A percentile compares a stretch with the other conserved stretches of the same genome.
phyloP scores from a whole-genome alignment of 2,888 invertebrate species.

The Zootermopsis nevadensis region DNA sequence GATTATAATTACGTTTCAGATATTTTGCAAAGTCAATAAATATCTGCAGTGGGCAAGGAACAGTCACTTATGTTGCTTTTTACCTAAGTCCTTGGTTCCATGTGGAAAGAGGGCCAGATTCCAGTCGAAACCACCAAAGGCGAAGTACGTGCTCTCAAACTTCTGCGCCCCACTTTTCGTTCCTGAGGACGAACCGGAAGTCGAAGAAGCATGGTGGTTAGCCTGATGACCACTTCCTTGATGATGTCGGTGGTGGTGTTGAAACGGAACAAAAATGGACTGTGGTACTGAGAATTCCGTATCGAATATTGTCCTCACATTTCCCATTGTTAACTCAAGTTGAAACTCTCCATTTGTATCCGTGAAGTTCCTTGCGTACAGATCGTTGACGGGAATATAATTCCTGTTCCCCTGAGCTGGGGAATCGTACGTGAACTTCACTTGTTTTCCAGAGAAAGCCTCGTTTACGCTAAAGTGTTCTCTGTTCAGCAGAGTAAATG shows the following conservation, averaged over 20 bases:
- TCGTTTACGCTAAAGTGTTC: slow-evolving; percentile 88
- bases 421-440: slow-evolving; percentile 74
- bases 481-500: slow-evolving; percentile 81
- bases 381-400: slow-evolving; percentile 77
- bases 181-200: slow-evolving; percentile 4
- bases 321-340: slow-evolving; percentile 81
- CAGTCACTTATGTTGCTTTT: neutral
- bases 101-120: slow-evolving; percentile 74
- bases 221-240: slow-evolving; percentile 42
- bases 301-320: slow-evolving; percentile 79
- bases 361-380: slow-evolving; percentile 77
- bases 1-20: too few relatives aligned
- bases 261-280: slow-evolving; percentile 59
- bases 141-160: slow-evolving; percentile 76
- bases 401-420: slow-evolving; percentile 80
- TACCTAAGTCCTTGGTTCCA: slow-evolving; percentile 66
- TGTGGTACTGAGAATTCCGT: slow-evolving; percentile 74
- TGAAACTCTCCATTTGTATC: slow-evolving; percentile 85
- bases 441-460: slow-evolving; percentile 71
- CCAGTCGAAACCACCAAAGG: slow-evolving; percentile 87
- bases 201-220: slow-evolving; percentile 35
- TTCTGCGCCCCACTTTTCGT: slow-evolving; percentile 58
- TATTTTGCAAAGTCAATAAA: too few relatives aligned
- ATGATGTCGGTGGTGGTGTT: slow-evolving; percentile 54
- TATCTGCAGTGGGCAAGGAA: too few relatives aligned